Conservation (phyloP, 2,888 invertebrate genomes). For the Periphyllus acericola region DNA sequence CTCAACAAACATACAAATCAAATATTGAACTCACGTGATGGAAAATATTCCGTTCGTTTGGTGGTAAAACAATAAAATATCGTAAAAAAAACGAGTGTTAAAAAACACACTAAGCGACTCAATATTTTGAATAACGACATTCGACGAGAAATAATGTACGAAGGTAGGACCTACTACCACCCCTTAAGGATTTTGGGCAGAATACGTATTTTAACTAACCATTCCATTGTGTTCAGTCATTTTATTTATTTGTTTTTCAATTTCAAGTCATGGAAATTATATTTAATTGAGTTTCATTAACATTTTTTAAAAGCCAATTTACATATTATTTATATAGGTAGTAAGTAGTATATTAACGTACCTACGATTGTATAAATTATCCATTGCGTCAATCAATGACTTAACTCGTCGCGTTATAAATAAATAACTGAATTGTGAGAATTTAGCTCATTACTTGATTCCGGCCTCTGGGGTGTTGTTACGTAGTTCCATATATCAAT, state of each 20-base stretch:
- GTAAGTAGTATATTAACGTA: too few relatives aligned
- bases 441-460: background rate
- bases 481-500: constrained; percentile 9
- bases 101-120: background rate
- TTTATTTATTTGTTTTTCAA: background rate
- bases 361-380: background rate
- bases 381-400: background rate
- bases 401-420: background rate
- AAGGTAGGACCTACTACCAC: background rate
- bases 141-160: background rate
- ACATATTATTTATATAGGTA: too few relatives aligned
- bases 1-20: background rate
- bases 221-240: too few relatives aligned
- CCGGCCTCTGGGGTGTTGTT: background rate
- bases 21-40: background rate
- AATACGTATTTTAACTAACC: too few relatives aligned
- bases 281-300: background rate
- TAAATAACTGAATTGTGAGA: constrained; percentile 12
- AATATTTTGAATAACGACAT: background rate
- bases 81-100: background rate
- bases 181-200: background rate
- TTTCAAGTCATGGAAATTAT: background rate
- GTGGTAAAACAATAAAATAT: background rate
- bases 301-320: too few relatives aligned
- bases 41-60: background rate